phyloP scores from a whole-genome alignment of 2,888 invertebrate genomes.

The Carabus problematicus region DNA sequence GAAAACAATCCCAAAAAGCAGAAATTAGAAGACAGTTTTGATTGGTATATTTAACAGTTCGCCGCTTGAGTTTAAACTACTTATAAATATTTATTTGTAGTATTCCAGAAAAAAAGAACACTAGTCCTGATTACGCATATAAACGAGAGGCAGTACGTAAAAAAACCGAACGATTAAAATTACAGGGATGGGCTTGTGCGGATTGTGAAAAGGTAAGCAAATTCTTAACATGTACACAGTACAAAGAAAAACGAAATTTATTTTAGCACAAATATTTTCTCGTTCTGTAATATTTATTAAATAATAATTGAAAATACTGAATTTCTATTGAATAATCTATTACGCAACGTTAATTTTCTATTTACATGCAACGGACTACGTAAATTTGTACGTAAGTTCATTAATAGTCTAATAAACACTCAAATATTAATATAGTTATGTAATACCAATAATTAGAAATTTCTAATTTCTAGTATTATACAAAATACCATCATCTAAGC shows the following conservation, averaged over 20 bases:
- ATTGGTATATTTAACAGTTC: conserved; percentile 20
- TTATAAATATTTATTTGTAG: conserved; percentile 6
- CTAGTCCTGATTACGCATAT: conserved; percentile 51
- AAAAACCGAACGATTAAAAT: conserved; percentile 54
- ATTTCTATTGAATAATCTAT: too few relatives aligned
- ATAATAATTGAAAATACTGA: too few relatives aligned
- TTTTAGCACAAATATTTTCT: too few relatives aligned
- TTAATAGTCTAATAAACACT: background rate
- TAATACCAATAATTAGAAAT: background rate
- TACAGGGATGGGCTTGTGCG: conserved; percentile 57
- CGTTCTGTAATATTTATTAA: too few relatives aligned
- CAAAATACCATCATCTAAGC: conserved; percentile 51
- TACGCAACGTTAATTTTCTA: too few relatives aligned
- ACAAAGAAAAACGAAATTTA: too few relatives aligned
- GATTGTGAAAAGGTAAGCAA: conserved; percentile 56
- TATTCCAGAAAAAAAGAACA: conserved; percentile 32
- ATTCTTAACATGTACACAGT: too few relatives aligned
- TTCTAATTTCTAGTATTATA: conserved; percentile 51
- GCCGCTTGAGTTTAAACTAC: background rate
- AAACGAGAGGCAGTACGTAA: conserved; percentile 53
- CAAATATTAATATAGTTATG: background rate
- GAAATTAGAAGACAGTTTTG: conserved; percentile 32
- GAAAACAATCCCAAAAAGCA: conserved; percentile 5
- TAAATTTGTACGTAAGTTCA: background rate
- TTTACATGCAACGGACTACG: too few relatives aligned